Evolutionary conservation across 37 sponge, comb jelly and placozoan genomes (phyloP).

Genomic region (Chondrosia reniformis): DNA sequence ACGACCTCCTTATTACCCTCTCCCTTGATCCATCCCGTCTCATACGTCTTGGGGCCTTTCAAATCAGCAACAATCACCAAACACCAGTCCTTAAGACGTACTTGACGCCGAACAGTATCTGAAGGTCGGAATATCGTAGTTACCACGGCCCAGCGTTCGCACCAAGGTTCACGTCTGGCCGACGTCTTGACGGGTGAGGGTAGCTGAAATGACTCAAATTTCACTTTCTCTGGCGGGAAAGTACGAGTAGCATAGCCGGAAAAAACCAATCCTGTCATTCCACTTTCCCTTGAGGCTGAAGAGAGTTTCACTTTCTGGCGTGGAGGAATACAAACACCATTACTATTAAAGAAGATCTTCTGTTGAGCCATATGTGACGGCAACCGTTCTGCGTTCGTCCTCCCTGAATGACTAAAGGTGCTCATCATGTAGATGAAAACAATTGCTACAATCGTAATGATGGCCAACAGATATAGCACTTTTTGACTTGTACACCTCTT

Average conservation of each 20-base stretch:
- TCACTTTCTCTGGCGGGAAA: conserved; percentile 7
- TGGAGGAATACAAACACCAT: too few species aligned
- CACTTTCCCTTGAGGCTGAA: conserved; percentile 14
- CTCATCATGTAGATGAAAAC: too few species aligned
- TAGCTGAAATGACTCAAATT: not conserved
- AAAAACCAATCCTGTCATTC: conserved; percentile 23
- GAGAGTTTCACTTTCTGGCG: too few species aligned
- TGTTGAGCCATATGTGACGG: too few species aligned
- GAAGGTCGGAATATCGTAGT: conserved; percentile 43
- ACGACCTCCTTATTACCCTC: conserved; percentile 34
- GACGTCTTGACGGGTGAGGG: not conserved
- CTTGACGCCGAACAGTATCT: conserved; percentile 37
- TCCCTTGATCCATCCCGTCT: conserved; percentile 24
- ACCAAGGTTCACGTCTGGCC: not conserved
- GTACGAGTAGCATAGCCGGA: conserved; percentile 27
- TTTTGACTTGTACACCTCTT: too few species aligned
- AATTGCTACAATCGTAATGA: too few species aligned
- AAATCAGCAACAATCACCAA: conserved; percentile 50
- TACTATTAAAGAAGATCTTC: too few species aligned
- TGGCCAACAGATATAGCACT: too few species aligned
- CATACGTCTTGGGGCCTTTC: conserved; percentile 29
- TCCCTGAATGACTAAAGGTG: too few species aligned
- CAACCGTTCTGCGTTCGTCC: too few species aligned
- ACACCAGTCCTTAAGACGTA: conserved; percentile 41
- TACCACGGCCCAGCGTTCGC: conserved; percentile 50